These are phyloP conservation scores for Drosophila colorata DNA, from an alignment of 2,888 invertebrate species.

Conservation along the genomic window DNA sequence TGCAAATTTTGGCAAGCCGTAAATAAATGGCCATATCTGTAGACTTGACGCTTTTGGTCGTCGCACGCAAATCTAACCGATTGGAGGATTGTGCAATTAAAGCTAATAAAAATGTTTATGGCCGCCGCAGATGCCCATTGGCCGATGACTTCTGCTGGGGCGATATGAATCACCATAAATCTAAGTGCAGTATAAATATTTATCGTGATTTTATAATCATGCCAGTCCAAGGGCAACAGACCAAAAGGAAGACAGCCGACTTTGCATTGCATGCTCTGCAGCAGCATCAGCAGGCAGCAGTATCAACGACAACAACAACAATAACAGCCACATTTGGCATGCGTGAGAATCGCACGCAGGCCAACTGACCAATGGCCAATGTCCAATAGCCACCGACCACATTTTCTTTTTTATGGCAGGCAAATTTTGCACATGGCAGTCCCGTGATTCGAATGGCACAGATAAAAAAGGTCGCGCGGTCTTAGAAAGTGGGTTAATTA, in stretches of 20 bases:
- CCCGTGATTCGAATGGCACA: slow-evolving; percentile 54
- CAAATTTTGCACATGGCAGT: slow-evolving; percentile 58
- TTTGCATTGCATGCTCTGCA: slow-evolving; percentile 43
- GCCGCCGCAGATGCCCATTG: slow-evolving; percentile 42
- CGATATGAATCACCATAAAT: slow-evolving; percentile 75
- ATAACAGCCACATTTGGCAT: slow-evolving; percentile 46
- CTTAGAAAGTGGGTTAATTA: slow-evolving; percentile 76
- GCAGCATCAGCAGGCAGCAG: slow-evolving; percentile 7
- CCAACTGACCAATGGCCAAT: slow-evolving; percentile 37
- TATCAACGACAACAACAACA: slow-evolving; percentile 5
- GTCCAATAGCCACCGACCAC: slow-evolving; percentile 24
- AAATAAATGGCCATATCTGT: slow-evolving; percentile 24
- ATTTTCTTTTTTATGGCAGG: slow-evolving; percentile 58
- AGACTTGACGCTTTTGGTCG: slow-evolving; percentile 23
- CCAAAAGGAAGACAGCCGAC: slow-evolving; percentile 26
- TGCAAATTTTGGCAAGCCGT: slow-evolving; percentile 23
- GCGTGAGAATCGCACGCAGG: slow-evolving; percentile 69
- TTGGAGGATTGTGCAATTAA: slow-evolving; percentile 69
- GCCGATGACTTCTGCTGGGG: slow-evolving; percentile 64
- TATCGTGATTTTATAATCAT: slow-evolving; percentile 77
- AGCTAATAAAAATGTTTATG: slow-evolving; percentile 75
- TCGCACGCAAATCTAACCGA: slow-evolving; percentile 57
- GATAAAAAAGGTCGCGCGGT: slow-evolving; percentile 66
- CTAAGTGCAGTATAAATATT: slow-evolving; percentile 76
- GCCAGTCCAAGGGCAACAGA: slow-evolving; percentile 15